A percentile compares a stretch with the other conserved stretches of the same genome.
phyloP scores from a whole-genome alignment of 92 coral and sea anemone genomes.

The Epizoanthus fatuus region DNA sequence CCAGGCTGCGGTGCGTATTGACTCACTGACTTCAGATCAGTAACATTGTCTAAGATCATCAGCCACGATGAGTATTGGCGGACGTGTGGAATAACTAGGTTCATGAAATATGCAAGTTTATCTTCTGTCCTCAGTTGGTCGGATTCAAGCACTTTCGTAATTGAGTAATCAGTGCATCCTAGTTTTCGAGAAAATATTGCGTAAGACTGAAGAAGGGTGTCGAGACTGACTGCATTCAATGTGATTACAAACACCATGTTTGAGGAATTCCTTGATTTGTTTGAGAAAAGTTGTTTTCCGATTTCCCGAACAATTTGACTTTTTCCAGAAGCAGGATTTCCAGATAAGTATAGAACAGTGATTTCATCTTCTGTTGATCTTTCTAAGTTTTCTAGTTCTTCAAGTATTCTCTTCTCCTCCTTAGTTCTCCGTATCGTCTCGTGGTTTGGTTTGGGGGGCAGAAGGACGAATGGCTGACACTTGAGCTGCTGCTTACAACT shows the following conservation, averaged over 20 bases:
- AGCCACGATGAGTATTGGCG: conserved; percentile 58
- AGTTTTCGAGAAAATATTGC: conserved; percentile 41
- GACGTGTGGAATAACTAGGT: conserved; percentile 44
- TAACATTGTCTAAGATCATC: conserved; percentile 63
- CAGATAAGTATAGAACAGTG: conserved; percentile 44
- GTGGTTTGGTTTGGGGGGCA: conserved; percentile 51
- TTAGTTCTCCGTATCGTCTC: conserved; percentile 10
- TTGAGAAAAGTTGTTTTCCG: conserved; percentile 49
- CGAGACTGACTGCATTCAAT: conserved; percentile 43
- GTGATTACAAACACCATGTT: conserved; percentile 58
- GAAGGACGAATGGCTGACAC: conserved; percentile 23
- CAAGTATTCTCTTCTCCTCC: conserved; percentile 34
- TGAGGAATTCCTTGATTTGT: conserved; percentile 21
- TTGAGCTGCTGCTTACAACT: neutral
- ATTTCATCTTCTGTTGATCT: conserved; percentile 24
- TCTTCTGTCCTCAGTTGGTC: conserved; percentile 28
- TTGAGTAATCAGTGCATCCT: conserved; percentile 41
- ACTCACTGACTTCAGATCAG: conserved; percentile 17
- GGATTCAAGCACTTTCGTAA: conserved; percentile 52
- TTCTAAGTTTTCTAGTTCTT: conserved; percentile 39
- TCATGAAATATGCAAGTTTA: conserved; percentile 50
- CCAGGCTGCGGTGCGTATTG: conserved; percentile 35
- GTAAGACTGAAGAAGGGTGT: conserved; percentile 57
- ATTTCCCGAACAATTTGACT: conserved; percentile 64
- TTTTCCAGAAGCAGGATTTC: conserved; percentile 67